Evolutionary conservation across 2,113 vertebrate species (phyloP), one percentile per base, ranked within the genome.

Genomic region (Lepidothrix coronata): DNA sequence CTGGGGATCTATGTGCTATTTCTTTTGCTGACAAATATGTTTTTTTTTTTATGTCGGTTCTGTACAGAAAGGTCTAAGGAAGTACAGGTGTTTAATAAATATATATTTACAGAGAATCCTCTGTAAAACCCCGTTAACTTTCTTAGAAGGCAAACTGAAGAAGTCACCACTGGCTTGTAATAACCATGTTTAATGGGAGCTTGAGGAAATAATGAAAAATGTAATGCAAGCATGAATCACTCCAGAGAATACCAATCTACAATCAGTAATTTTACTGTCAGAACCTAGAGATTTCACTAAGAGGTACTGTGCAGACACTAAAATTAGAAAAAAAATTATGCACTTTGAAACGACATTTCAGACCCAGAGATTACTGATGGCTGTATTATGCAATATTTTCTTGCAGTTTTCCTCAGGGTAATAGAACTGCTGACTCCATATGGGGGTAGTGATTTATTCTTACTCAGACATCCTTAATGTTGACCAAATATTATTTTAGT

Each of bases 401-500:
- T 91, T 87, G 33, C 72, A 61, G 28, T 59, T 89, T 94, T 88
- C 21, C 59, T 85, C 37, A 76, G 28, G 37, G 27, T 96, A 57
- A 79, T 88, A 87, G 28, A 72, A 92, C 70, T 94, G 66, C 86
- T 95, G 83, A 95, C 49, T 91, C 3, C 2, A 27, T 75, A 39
- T 21, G 5, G 21, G 41, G 5, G 14, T 31, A 48, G 55, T 83
- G 49, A 93, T 94, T 90, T 96, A 84, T 93, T 96, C 49, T 81
- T 94, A 41, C 54, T 85, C 33, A 90, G 46, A 28, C 19, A 62
- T 44, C 39, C 54, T 73, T 84, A 88, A 80, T 74, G 73, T 96
- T 95, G 65, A 82, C 67, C 80, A 57, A 76, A 76, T 95, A 93
- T 89, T 96, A 85, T 89, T 89, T 91, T 59, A 91, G n/a, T 43